phyloP scores from a whole-genome alignment of 2,797 vertebrate genomes.

The Clarias platycephalus region DNA sequence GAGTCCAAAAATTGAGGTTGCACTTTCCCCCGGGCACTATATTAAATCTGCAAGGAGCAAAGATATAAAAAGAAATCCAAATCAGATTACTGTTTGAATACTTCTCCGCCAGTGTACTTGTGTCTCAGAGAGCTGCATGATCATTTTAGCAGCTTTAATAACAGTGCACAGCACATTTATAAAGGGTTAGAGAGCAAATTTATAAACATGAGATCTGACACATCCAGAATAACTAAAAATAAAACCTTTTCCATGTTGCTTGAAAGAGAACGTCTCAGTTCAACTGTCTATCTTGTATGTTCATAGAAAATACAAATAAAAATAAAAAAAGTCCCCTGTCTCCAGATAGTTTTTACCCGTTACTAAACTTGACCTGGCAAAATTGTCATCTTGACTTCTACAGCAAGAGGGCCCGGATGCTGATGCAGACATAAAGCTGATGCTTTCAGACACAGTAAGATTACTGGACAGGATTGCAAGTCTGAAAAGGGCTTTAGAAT shows the following conservation, averaged over 20 bases:
- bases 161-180: not conserved
- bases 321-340: not conserved
- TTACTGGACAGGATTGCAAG: no score
- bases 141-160: not conserved
- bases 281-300: not conserved
- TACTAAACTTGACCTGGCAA: no score
- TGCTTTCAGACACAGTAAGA: no score
- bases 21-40: not conserved
- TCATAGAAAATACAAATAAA: not conserved
- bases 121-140: not conserved
- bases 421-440: no score
- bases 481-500: no score
- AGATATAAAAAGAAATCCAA: slow-evolving; percentile 11
- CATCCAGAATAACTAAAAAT: no score
- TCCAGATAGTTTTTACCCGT: not conserved
- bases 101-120: not conserved
- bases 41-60: not conserved
- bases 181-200: not conserved
- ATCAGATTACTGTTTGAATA: not conserved
- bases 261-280: not conserved
- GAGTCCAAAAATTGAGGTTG: not conserved
- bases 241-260: not conserved
- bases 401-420: no score
- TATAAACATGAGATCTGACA: not conserved
- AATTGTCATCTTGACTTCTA: no score